Evolutionary conservation across 2,797 vertebrate genomes (phyloP), one percentile per base, ranked within the genome.

Genomic region (Morus bassanus): DNA sequence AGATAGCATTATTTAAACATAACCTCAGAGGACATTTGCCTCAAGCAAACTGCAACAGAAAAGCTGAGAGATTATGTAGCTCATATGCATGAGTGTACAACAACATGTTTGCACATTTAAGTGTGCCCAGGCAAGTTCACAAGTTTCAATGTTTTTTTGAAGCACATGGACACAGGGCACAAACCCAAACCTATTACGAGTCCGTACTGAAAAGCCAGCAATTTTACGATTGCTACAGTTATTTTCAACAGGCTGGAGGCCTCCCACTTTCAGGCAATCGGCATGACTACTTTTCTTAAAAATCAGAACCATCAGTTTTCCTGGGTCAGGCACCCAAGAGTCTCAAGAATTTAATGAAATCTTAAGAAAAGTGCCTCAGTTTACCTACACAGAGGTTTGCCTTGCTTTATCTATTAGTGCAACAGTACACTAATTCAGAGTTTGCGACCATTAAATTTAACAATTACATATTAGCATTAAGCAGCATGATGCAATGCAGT

Each of bases 1-100:
- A 72, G 89, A 22, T 74, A 84, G 92, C 92, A 93, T 94, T 43
- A 91, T 68, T 91, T 95, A 93, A 97, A 94, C 73, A 85, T 76
- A 43, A 80, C n/a, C 85, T 82, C n/a, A 14, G 70, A 96, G 93
- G 93, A 85, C 89, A 48, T 64, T 84, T 53, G 92, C 91, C 91
- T 93, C 79, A 16, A 95, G 95, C 84, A 30, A 88, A 74, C 31
- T 45, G 73, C 81, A 84, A 63, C 37, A 16, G 67, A 18, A 41
- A 13, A 76, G 69, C 68, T 23, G 37, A 37, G 27, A 39, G 22
- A 51, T 39, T 67, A 24, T 30, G 80, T 18, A 82, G 80, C 74
- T 96, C 68, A 48, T 30, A 11, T 16, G 82, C 89, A 19, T 63
- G 79, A 90, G 88, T 8, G 51, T 76, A 15, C 89, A 63, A 33